A percentile compares a stretch with the other conserved stretches of the same genome.
Conservation (phyloP, 2,113 vertebrate genomes). For the Pomatorhinus ruficollis region DNA sequence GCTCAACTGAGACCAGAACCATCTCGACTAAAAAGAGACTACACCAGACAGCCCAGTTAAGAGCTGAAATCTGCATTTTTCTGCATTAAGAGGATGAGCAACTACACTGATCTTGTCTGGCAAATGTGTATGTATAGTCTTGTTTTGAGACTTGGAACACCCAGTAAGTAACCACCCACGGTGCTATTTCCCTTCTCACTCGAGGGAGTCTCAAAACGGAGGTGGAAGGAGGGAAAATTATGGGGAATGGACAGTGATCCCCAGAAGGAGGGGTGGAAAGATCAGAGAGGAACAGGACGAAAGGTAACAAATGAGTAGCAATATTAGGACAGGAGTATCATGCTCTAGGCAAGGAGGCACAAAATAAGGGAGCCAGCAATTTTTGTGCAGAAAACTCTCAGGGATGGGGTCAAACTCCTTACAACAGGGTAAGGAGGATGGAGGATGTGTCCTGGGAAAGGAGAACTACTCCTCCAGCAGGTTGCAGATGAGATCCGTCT, state of each 20-base stretch:
- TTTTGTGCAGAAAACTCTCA: background rate
- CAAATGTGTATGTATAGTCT: background rate
- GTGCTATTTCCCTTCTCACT: background rate
- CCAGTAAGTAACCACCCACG: background rate
- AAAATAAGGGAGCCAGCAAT: background rate
- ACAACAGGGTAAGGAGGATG: background rate
- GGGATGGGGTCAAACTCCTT: background rate
- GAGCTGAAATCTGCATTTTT: background rate
- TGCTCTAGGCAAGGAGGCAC: background rate
- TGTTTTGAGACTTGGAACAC: background rate
- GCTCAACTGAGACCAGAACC: background rate
- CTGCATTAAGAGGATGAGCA: background rate
- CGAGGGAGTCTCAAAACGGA: background rate
- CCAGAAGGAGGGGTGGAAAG: background rate
- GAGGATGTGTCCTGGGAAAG: background rate
- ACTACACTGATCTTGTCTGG: background rate
- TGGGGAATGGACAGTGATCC: background rate
- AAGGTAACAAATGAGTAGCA: background rate
- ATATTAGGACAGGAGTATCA: background rate
- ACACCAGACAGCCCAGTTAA: background rate
- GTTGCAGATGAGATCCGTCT: background rate
- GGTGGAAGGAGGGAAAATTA: background rate
- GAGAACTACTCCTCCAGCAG: background rate
- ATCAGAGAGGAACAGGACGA: background rate
- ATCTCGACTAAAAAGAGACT: background rate